phyloP scores from a whole-genome alignment of 2,888 invertebrate genomes.

The Amorpha juglandis region DNA sequence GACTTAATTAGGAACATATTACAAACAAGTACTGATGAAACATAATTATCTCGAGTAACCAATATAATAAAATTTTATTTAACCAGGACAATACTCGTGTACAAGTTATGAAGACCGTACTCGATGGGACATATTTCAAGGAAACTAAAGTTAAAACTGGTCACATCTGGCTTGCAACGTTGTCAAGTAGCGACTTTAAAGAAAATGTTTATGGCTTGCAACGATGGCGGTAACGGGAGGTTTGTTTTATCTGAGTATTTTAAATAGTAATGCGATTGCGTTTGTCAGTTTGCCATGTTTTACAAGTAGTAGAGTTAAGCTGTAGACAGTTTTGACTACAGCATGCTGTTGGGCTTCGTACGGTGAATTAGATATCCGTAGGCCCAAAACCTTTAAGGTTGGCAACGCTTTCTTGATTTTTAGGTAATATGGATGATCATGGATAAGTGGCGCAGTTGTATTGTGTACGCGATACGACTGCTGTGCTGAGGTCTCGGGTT shows the following conservation, averaged over 20 bases:
- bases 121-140: slow-evolving; percentile 11
- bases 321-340: neutral
- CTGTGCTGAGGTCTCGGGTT: no score
- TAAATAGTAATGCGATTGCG: neutral
- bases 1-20: no score
- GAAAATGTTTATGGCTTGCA: slow-evolving; percentile 3
- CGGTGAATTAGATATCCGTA: no score
- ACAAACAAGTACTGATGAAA: no score
- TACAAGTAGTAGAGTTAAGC: no score
- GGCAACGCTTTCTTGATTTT: no score
- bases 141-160: slow-evolving; percentile 3
- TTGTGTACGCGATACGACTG: no score
- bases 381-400: no score
- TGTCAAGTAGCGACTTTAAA: slow-evolving; percentile 13
- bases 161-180: neutral
- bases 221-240: neutral
- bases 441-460: no score
- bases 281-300: neutral
- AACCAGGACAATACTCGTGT: neutral
- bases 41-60: neutral
- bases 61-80: slow-evolving; percentile 7
- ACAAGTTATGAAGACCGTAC: neutral
- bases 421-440: no score
- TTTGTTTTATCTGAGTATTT: neutral
- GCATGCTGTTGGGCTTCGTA: no score